A percentile compares a stretch with the other conserved stretches of the same genome.
phyloP scores from a whole-genome alignment of 1,140 invertebrate species.

The Conus ventricosus region DNA sequence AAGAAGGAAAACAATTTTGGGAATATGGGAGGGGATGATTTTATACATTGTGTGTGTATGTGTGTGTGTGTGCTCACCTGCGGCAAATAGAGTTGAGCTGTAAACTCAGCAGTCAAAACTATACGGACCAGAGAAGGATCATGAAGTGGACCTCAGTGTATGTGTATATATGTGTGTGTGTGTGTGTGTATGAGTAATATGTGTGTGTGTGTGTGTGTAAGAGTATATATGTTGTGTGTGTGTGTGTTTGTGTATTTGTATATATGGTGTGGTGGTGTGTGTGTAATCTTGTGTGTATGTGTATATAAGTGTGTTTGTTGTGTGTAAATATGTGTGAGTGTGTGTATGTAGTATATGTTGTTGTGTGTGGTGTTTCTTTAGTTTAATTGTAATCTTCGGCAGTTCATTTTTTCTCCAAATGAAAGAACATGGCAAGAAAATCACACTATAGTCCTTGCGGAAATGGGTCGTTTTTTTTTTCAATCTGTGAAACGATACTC shows the following conservation, averaged over 20 bases:
- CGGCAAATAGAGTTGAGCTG: too few relatives aligned
- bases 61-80: neutral
- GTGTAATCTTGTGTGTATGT: neutral
- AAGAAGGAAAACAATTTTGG: neutral
- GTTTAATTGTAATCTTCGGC: too few relatives aligned
- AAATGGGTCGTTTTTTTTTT: too few relatives aligned
- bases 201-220: neutral
- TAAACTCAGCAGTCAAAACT: too few relatives aligned
- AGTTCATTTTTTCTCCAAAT: too few relatives aligned
- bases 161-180: neutral
- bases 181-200: too few relatives aligned
- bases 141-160: neutral
- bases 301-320: neutral
- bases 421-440: too few relatives aligned
- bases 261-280: slow-evolving; percentile 8
- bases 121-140: neutral
- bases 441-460: too few relatives aligned
- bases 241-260: too few relatives aligned
- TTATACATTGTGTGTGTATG: neutral
- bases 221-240: slow-evolving; percentile 1
- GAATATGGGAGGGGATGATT: neutral
- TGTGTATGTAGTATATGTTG: too few relatives aligned
- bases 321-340: neutral
- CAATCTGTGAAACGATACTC: too few relatives aligned
- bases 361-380: too few relatives aligned